Evolutionary conservation across 2,113 vertebrate species (phyloP), one percentile per base, ranked within the genome.

Genomic region (Suricata suricatta): DNA sequence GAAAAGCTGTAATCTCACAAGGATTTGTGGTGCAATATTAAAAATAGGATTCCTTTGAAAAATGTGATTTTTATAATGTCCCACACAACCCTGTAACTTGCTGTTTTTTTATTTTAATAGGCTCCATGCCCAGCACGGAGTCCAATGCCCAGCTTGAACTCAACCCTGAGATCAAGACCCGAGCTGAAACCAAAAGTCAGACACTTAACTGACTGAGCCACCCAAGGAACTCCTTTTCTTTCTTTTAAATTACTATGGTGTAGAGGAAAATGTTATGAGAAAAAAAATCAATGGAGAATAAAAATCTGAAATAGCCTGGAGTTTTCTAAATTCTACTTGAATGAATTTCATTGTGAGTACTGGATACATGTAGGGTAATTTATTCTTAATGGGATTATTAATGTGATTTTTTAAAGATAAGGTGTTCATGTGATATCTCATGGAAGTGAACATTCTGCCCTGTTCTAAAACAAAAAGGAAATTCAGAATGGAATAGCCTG

Each of bases 301-400:
- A 85, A 64, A 83, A 57, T 83, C 31, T 44, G n/a, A 98, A 92
- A 74, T 66, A 81, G n/a, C 1, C 11, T 85, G 0, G 50, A 69
- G 4, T 76, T 64, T 54, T 69, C 89, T 85, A 50, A 95, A 92
- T 81, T 94, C 4, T 63, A 5, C 3, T 44, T 77, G 23, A 79
- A 69, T 91, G 15, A 10, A 72, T 88, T 98, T 74, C 4, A 85
- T 16, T 95, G 13, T 1, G 71, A 95, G 38, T 87, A 0, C 0
- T 29, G 15, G 60, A 38, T 38, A 72, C 15, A 47, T n/a, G 15
- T 66, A 13, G 23, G 76, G 0, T 80, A 31, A 71, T 91, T 95
- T 87, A 93, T 93, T 96, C 12, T 93, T 79, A 72, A 50, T 95
- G 44, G 96, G 33, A 44, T 41, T 47, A 66, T 0, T 64, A 93